Evolutionary conservation across 2,113 vertebrate species (phyloP).

Genomic region (Herpetotheres cachinnans): DNA sequence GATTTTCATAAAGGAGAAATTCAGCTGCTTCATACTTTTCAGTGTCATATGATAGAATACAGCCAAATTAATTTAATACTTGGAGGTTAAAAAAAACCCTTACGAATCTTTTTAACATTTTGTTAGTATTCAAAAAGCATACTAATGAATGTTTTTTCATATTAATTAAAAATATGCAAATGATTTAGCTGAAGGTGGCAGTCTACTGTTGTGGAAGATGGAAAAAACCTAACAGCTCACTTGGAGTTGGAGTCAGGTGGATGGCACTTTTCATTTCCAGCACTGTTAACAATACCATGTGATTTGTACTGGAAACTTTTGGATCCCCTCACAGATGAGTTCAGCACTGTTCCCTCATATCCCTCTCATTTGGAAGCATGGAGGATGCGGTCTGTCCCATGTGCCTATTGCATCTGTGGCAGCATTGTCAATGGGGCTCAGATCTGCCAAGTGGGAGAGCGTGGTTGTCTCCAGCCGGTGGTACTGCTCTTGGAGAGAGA

Average conservation of each 20-base stretch:
- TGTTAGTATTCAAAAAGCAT: neutral
- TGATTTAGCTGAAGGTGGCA: neutral
- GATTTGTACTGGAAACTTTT: neutral
- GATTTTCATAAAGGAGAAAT: neutral
- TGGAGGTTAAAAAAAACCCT: neutral
- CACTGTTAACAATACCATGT: neutral
- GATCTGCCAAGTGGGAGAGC: fast-evolving
- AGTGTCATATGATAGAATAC: neutral
- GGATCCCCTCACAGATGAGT: neutral
- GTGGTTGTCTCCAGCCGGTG: neutral
- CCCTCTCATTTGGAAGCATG: neutral
- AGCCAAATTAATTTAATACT: neutral
- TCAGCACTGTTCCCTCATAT: neutral
- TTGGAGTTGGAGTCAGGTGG: neutral
- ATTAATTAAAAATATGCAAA: slow-evolving; percentile 44
- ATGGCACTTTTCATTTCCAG: neutral
- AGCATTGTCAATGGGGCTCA: neutral
- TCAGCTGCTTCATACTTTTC: neutral
- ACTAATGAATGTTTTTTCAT: neutral
- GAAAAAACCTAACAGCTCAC: neutral
- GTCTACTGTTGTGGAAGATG: neutral
- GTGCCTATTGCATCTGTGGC: fast-evolving
- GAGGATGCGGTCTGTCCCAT: fast-evolving
- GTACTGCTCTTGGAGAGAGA: neutral
- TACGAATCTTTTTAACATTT: neutral